Percentiles rank a stretch among this genome's conserved stretches.
These are phyloP conservation scores for Heliangelus exortis DNA, from an alignment of 2,797 vertebrate species.

Conservation along the genomic window DNA sequence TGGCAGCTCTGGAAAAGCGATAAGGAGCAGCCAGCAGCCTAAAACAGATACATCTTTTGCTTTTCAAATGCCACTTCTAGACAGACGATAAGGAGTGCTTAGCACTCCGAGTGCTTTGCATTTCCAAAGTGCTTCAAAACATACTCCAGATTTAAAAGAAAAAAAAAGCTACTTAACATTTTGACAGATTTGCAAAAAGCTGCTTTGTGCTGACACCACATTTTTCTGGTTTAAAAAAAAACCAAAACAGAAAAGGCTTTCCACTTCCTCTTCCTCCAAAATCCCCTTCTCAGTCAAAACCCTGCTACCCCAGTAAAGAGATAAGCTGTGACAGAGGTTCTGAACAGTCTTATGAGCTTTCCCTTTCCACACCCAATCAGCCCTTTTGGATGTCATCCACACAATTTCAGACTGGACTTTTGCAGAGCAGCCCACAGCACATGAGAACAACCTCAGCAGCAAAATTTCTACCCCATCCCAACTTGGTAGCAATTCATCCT, in stretches of 20 bases:
- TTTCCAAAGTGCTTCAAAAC: conserved; percentile 69
- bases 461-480: neutral
- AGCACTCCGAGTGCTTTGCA: conserved; percentile 51
- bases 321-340: neutral
- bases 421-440: neutral
- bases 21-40: neutral
- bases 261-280: neutral
- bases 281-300: neutral
- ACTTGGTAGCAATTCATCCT: neutral
- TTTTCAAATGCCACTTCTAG: conserved; percentile 54
- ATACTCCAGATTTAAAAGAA: conserved; percentile 60
- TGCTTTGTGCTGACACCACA: conserved; percentile 49
- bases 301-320: neutral
- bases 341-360: accelerated
- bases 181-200: conserved; percentile 58
- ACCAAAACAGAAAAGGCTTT: neutral
- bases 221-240: conserved; percentile 46
- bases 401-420: neutral
- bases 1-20: conserved; percentile 7
- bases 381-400: neutral
- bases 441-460: neutral
- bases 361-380: neutral
- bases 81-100: conserved; percentile 41
- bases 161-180: conserved; percentile 49
- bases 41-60: conserved; percentile 26